Percentiles rank a stretch among this genome's conserved stretches.
Conservation (phyloP, 2,113 vertebrate species). For the Neoarius graeffei region DNA sequence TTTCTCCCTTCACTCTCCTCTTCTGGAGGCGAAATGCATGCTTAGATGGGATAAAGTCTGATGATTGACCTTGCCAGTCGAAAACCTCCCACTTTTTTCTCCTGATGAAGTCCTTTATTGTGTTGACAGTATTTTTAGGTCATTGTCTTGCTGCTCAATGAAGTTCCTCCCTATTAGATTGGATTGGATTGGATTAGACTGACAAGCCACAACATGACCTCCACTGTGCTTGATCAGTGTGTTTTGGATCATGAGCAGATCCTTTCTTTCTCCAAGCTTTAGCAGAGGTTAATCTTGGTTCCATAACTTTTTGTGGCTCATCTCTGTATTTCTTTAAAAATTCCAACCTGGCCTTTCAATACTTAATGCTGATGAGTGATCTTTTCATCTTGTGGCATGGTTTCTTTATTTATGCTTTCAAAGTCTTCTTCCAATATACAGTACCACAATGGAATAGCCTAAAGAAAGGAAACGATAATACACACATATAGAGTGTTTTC, state of each 20-base stretch:
- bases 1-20: not conserved
- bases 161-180: not conserved
- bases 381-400: no score
- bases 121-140: not conserved
- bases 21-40: not conserved
- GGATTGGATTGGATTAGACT: not conserved
- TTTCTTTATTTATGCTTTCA: no score
- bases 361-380: no score
- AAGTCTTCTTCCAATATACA: no score
- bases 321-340: no score
- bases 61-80: not conserved
- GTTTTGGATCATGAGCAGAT: no score
- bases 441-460: conserved; percentile 84
- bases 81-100: not conserved
- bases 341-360: no score
- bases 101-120: not conserved
- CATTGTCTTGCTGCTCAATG: not conserved
- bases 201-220: not conserved
- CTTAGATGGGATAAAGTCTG: not conserved
- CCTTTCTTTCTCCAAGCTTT: no score
- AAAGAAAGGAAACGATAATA: conserved; percentile 52
- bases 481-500: not conserved
- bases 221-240: no score
- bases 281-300: no score
- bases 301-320: no score